Evolutionary conservation across 2,797 vertebrate species (phyloP).

Genomic region (Calcarius lapponicus): DNA sequence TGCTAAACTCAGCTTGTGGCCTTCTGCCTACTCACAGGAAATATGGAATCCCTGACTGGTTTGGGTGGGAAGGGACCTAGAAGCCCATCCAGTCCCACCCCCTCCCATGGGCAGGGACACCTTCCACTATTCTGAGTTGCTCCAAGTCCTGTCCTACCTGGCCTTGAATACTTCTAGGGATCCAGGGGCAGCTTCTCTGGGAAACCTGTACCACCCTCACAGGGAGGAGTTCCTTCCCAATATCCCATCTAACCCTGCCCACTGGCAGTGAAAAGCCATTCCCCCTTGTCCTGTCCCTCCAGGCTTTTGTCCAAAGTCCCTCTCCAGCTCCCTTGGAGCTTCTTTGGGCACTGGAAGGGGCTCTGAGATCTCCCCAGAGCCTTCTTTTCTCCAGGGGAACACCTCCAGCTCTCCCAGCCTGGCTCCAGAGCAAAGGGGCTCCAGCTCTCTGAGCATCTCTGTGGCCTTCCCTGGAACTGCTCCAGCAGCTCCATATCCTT

Average conservation of each 20-base stretch:
- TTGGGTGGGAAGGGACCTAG: not conserved
- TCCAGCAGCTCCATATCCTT: not conserved
- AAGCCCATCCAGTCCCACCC: not conserved
- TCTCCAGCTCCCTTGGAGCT: not conserved
- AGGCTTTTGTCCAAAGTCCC: not conserved
- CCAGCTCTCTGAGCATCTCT: accelerated
- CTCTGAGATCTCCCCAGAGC: not conserved
- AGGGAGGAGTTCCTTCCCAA: not conserved
- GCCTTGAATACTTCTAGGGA: not conserved
- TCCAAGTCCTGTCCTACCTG: not conserved
- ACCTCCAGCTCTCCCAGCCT: not conserved
- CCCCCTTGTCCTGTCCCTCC: not conserved
- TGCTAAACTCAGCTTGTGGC: not conserved
- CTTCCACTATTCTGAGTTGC: not conserved
- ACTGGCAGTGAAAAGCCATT: not conserved
- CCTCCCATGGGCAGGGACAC: not conserved
- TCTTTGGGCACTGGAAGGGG: not conserved
- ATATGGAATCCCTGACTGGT: not conserved
- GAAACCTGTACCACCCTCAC: not conserved
- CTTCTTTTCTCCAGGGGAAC: not conserved
- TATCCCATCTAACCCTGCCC: not conserved
- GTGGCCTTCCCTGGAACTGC: not conserved
- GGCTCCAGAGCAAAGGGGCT: not conserved
- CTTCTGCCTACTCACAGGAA: not conserved
- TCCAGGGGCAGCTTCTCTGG: not conserved